Base-by-base conservation (phyloP, 2,888 invertebrate species). In the Eilema griseolum region DNA sequence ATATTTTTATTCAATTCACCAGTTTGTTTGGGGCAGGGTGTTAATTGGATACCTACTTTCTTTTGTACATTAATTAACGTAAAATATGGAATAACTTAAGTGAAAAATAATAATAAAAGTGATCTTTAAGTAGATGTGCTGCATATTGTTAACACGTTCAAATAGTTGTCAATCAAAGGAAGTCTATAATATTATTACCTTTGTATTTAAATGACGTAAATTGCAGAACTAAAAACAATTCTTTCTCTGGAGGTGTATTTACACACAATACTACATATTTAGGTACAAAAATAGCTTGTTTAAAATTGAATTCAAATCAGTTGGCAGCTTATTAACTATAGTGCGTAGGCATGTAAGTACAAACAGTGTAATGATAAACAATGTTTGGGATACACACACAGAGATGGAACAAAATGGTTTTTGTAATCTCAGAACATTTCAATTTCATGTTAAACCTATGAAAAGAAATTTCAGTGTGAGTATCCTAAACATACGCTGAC, bases 311-410 rank as follows among this genome's bases (percentile, higher is more conserved):
- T 61, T 74, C 57, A 72, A 72, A 71, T 70, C 57, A 67, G 60
- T 76, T 60, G 67, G 57, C 60, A 59, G 70, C 28, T 61, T 62
- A 33, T 70, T 68, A 64, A 57, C 23, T 3, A 56, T 67, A 70
- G 70, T 61, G 61, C 76, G 76, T 71, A 76, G 10, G 31, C 26
- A 61, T 20, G 64, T 59, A 46, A 66, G 72, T 70, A 75, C 67
- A 57, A 16, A 16, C 24, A 24, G 65, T 72, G 63, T 72, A 67
- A 81, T 66, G 64, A 74, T 76, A 73, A 78, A 78, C 73, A 74
- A 61, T 71, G 72, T 60, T 37, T 26, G 59, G 65, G 31, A 70
- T 75, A 72, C 67, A 80, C 57, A 72, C 73, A 70, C 66, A 24
- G 31, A 61, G 72, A 41, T 70, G 60, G 10, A 63, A 74, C 71